These are phyloP conservation scores for Rhinogobio ventralis DNA, from an alignment of 2,797 vertebrate species.

Conservation along the genomic window DNA sequence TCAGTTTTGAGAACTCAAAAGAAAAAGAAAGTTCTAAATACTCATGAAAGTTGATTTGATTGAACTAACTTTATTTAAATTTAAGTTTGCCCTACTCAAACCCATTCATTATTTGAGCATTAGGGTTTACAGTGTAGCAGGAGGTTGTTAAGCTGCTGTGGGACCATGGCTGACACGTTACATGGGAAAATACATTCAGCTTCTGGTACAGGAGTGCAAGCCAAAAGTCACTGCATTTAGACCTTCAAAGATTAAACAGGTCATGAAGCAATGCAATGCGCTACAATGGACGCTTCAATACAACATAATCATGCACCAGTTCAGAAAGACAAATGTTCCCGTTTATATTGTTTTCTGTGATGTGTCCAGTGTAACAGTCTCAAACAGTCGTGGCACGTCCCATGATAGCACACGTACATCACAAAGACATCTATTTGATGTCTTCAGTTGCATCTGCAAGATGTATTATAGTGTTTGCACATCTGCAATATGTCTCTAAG, in stretches of 20 bases:
- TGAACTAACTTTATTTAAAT: too few species aligned
- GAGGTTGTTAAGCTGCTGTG: too few species aligned
- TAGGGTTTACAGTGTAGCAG: too few species aligned
- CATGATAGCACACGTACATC: not conserved
- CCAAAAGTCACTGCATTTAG: not conserved
- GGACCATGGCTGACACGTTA: not conserved
- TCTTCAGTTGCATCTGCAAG: too few species aligned
- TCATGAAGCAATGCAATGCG: not conserved
- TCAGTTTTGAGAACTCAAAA: too few species aligned
- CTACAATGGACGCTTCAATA: not conserved
- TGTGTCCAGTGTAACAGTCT: not conserved
- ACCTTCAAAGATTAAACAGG: too few species aligned
- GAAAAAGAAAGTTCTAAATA: too few species aligned
- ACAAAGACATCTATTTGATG: not conserved
- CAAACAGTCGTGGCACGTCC: not conserved
- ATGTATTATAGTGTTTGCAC: not conserved
- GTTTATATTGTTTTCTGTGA: not conserved
- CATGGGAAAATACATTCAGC: not conserved
- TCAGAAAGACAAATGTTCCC: not conserved
- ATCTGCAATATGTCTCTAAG: not conserved
- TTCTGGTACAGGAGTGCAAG: not conserved
- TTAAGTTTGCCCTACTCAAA: too few species aligned
- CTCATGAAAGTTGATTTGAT: too few species aligned
- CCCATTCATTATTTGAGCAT: too few species aligned
- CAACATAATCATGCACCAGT: not conserved